Evolutionary conservation across 2,797 vertebrate species (phyloP).

Genomic region (Zonotrichia albicollis): DNA sequence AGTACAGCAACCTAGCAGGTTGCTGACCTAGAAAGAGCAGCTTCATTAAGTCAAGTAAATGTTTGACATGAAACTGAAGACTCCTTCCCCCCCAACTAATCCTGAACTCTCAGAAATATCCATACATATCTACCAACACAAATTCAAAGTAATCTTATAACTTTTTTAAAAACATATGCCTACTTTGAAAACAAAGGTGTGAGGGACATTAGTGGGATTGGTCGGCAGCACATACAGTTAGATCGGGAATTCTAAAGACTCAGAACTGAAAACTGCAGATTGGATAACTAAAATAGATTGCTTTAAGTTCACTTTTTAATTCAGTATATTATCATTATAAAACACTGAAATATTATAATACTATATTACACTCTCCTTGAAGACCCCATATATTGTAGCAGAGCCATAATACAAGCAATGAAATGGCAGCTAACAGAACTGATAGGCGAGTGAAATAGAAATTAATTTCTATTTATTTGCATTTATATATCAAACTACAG

Average conservation of each 20-base stretch:
- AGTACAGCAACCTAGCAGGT: not conserved
- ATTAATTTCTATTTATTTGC: not conserved
- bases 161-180: not conserved
- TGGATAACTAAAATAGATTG: not conserved
- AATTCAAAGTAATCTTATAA: not conserved
- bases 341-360: not conserved
- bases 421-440: constrained; percentile 2
- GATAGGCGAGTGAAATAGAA: not conserved
- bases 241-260: not conserved
- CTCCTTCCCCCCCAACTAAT: not conserved
- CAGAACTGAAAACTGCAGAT: not conserved
- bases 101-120: not conserved
- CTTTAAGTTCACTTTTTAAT: not conserved
- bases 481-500: not conserved
- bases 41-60: not conserved
- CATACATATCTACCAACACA: not conserved
- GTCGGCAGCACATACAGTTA: not conserved
- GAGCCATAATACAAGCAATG: not conserved
- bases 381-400: not conserved
- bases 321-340: not conserved
- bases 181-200: not conserved
- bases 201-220: not conserved
- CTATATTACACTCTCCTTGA: not conserved
- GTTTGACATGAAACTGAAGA: not conserved
- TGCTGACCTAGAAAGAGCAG: not conserved